Conservation (phyloP, 2,113 vertebrate genomes). For the Ondatra zibethicus region DNA sequence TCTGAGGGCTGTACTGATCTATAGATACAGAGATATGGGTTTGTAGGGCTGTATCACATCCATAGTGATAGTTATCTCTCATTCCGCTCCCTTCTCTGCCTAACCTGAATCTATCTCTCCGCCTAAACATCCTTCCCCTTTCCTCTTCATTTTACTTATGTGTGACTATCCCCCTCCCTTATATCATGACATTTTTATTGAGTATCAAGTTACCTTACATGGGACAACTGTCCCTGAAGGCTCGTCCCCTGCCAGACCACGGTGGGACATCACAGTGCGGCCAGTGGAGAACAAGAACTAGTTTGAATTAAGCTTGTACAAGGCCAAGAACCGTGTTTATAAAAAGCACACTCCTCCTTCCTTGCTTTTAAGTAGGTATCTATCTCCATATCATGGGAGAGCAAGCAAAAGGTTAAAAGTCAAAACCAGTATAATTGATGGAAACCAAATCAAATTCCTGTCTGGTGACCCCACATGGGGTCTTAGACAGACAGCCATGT, state of each 20-base stretch:
- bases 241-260: no score
- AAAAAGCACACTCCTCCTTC: background rate
- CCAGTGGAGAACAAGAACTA: background rate
- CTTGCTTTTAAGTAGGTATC: background rate
- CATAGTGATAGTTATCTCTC: background rate
- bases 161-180: background rate
- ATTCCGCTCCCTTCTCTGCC: background rate
- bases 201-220: background rate
- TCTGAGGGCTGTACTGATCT: background rate
- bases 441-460: background rate
- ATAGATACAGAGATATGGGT: background rate
- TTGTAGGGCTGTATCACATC: background rate
- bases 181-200: background rate
- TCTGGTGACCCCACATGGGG: background rate
- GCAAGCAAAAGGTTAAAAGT: background rate
- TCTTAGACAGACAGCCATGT: rapidly evolving
- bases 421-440: background rate
- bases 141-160: background rate
- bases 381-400: background rate
- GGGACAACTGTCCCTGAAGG: background rate
- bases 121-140: background rate
- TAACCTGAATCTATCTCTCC: background rate
- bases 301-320: background rate
- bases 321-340: background rate
- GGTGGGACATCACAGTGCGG: background rate